Evolutionary conservation across 2,113 vertebrate genomes (phyloP).

Genomic region (Trochalopteron elliotii): DNA sequence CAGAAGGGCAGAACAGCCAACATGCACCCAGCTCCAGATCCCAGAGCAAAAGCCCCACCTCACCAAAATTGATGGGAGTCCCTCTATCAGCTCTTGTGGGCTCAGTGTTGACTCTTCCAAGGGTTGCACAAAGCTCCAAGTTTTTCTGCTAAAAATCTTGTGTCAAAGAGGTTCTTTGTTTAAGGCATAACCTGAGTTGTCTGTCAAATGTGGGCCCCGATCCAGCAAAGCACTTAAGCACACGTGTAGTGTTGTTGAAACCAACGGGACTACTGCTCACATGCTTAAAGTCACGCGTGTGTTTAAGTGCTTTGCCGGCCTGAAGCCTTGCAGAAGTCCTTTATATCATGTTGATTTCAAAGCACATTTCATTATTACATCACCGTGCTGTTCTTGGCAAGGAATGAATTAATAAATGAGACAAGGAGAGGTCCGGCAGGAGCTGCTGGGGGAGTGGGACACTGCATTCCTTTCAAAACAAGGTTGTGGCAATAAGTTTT

Average conservation of each 20-base stretch:
- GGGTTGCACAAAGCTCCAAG: neutral
- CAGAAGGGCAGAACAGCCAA: neutral
- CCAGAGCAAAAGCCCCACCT: neutral
- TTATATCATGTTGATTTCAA: constrained; percentile 67
- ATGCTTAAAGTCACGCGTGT: constrained; percentile 48
- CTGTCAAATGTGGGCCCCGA: constrained; percentile 27
- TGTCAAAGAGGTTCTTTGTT: constrained; percentile 63
- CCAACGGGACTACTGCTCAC: neutral
- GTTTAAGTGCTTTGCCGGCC: constrained; percentile 60
- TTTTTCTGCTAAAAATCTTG: neutral
- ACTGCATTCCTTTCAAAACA: constrained; percentile 44
- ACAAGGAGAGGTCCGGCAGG: constrained; percentile 39
- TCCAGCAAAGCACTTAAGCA: constrained; percentile 69
- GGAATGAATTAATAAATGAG: constrained; percentile 63
- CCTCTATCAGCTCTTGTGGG: neutral
- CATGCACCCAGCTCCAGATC: neutral
- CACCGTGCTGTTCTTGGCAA: constrained; percentile 51
- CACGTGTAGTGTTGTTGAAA: constrained; percentile 53
- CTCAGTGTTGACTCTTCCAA: neutral
- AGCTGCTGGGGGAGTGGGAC: constrained; percentile 45
- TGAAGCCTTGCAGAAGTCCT: constrained; percentile 64
- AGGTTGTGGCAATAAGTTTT: neutral
- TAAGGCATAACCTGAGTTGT: constrained; percentile 57
- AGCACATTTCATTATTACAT: constrained; percentile 55
- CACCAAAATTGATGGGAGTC: neutral